These are phyloP conservation scores for Fringilla coelebs DNA, from an alignment of 2,797 vertebrate genomes.

Conservation along the genomic window DNA sequence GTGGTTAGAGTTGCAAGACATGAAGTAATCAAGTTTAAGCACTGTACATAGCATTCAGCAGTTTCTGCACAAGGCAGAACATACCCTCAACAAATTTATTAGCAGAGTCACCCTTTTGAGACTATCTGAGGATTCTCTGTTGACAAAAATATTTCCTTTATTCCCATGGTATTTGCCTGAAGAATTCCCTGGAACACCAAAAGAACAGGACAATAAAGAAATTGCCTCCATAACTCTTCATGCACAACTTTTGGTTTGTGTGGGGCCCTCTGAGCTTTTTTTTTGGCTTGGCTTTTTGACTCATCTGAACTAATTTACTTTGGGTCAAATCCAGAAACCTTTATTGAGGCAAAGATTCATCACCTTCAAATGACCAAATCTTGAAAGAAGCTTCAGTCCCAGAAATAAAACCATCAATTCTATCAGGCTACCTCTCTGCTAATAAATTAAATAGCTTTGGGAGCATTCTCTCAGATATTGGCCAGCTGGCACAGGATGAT, in stretches of 20 bases:
- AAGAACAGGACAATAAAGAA: neutral
- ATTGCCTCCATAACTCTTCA: neutral
- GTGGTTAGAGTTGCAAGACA: slow-evolving; percentile 26
- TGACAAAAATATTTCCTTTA: neutral
- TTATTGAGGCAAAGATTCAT: neutral
- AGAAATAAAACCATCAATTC: neutral
- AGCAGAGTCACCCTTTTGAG: neutral
- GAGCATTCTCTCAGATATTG: neutral
- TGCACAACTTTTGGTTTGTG: neutral
- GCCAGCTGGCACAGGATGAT: neutral
- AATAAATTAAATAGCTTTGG: neutral
- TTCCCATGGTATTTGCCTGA: neutral
- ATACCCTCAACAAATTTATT: neutral
- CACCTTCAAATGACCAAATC: neutral
- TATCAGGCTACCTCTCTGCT: neutral
- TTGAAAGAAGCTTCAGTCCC: neutral
- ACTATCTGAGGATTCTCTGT: neutral
- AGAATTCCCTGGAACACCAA: neutral
- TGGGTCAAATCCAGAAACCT: neutral
- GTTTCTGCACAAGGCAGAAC: neutral
- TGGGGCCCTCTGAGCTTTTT: neutral
- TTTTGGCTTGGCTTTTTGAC: neutral
- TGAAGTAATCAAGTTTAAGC: slow-evolving; percentile 29
- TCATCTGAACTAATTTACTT: neutral
- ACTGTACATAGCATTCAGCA: neutral